Evolutionary conservation across 2,113 vertebrate species (phyloP).

Genomic region (Saguinus midas): DNA sequence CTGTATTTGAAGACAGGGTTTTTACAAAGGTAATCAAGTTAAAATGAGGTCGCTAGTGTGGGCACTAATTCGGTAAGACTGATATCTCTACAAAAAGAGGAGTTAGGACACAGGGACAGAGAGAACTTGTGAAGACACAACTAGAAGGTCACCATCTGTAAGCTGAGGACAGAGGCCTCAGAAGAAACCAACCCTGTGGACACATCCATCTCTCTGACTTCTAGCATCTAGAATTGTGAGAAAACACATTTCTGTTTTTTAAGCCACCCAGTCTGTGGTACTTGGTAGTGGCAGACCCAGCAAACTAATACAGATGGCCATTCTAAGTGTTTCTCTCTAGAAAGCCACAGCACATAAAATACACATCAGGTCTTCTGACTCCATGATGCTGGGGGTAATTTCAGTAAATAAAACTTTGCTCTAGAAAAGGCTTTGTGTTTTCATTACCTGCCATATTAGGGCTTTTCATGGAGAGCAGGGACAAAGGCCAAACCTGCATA

Average conservation of each 20-base stretch:
- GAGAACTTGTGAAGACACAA: neutral
- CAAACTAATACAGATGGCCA: neutral
- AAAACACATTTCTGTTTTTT: neutral
- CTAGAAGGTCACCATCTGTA: neutral
- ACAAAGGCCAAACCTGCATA: neutral
- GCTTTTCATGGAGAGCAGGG: neutral
- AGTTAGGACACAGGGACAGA: neutral
- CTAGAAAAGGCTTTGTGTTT: neutral
- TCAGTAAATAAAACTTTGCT: constrained; percentile 29
- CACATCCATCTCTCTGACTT: neutral
- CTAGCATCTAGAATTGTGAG: neutral
- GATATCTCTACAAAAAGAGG: neutral
- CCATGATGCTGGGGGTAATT: neutral
- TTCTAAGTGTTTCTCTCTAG: constrained; percentile 19
- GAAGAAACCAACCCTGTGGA: neutral
- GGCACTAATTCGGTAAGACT: neutral
- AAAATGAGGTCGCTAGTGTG: neutral
- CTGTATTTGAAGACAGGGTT: neutral
- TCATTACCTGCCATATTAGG: neutral
- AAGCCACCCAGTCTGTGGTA: neutral
- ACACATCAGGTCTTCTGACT: constrained; percentile 31
- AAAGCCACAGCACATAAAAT: constrained; percentile 31
- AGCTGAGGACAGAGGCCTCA: neutral
- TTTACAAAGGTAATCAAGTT: neutral
- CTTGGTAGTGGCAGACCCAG: neutral